Base-by-base conservation (phyloP, 2,888 invertebrate species). In the Flexamia atlantica region DNA sequence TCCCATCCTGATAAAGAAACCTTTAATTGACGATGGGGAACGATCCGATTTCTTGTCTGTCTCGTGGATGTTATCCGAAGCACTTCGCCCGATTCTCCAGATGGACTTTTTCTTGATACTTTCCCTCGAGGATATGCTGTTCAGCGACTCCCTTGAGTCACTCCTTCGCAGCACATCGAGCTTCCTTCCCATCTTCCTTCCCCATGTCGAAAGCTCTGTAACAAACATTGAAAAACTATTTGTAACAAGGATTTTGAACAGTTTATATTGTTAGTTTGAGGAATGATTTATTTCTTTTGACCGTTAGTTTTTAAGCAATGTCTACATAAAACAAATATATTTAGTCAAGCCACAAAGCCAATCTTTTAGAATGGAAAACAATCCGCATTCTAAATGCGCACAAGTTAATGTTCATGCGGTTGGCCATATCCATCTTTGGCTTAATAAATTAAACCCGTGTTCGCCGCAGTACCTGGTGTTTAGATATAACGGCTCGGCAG, bases 151-250 rank as follows among this genome's bases (percentile, higher is more conserved):
- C 90, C 94, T 93, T 88, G 92, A 90, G 82, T 95, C 94, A 82
- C 92, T 90, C 87, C 94, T 93, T 87, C 95, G 94, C 85, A 95
- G 91, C 89, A 95, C 93, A 88, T 95, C 95, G 88, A 95, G 91
- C 90, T 95, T 95, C 87, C 94, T 94, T 86, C 95, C 95, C 95
- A 95, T 95, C 86, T 94, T 93, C 85, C 95, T 93, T 88, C 95
- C 86, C 86, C 87, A 87, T 53, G 86, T 87, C n/a, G 85, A 85
- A n/a, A 87, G 84, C n/a, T 86, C 87, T 87, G 83, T 25, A 87
- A 86, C 53, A 85, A 36, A 82, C 23, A 60, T n/a, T n/a, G n/a
- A n/a, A n/a, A n/a, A n/a, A n/a, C n/a, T n/a, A n/a, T n/a, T n/a
- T n/a, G n/a, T n/a, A n/a, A n/a, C n/a, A n/a, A n/a, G n/a, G n/a